phyloP scores from a whole-genome alignment of 2,113 vertebrate species.

The Oreotrochilus melanogaster region DNA sequence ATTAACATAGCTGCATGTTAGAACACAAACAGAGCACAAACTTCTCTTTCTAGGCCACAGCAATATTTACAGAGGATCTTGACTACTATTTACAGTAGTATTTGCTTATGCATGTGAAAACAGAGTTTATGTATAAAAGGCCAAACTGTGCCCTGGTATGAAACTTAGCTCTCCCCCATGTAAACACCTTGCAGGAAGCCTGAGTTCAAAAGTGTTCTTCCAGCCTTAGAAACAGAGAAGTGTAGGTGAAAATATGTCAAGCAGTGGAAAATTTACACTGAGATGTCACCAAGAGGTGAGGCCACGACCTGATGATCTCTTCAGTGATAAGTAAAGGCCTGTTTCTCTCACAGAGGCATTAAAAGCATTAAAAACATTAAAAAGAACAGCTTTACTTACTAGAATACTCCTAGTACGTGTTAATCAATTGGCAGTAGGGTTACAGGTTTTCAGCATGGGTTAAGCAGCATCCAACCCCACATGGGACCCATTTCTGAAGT shows the following conservation, averaged over 20 bases:
- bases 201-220: background rate
- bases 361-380: background rate
- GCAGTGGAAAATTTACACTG: background rate
- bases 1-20: background rate
- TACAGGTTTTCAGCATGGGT: rapidly evolving
- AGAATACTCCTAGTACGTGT: background rate
- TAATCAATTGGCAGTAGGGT: background rate
- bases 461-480: background rate
- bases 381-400: background rate
- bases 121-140: background rate
- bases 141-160: background rate
- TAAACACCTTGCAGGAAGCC: background rate
- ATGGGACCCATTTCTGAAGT: background rate
- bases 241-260: background rate
- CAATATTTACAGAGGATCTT: background rate
- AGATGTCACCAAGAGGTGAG: background rate
- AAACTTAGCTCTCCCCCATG: background rate
- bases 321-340: background rate
- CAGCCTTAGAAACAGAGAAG: background rate
- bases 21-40: background rate
- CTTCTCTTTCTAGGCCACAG: background rate
- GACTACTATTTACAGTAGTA: background rate
- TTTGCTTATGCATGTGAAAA: background rate
- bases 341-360: background rate
- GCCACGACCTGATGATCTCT: background rate